phyloP scores from a whole-genome alignment of 2,888 invertebrate genomes.

The Mythimna vitellina region DNA sequence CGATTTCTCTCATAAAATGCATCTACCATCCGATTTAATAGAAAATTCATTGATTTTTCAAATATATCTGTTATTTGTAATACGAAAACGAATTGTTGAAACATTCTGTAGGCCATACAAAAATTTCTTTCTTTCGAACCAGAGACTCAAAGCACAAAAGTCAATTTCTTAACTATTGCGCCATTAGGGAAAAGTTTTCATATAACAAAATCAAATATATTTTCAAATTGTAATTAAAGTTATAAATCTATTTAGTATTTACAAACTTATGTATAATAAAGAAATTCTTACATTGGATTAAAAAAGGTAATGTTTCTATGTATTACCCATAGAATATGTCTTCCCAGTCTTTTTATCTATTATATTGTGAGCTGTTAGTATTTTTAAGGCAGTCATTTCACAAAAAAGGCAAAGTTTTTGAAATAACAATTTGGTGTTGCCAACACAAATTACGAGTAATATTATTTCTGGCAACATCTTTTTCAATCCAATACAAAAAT shows the following conservation, averaged over 20 bases:
- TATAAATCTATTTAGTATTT: constrained; percentile 19
- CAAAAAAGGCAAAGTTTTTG: neutral
- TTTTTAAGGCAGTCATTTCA: neutral
- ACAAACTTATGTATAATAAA: constrained; percentile 28
- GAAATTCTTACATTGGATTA: constrained; percentile 21
- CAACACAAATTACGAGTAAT: too few species aligned
- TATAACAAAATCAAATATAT: constrained; percentile 8
- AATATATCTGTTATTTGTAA: constrained; percentile 22
- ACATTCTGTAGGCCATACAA: constrained; percentile 7
- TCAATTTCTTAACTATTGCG: neutral
- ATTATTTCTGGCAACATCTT: neutral
- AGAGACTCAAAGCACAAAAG: neutral
- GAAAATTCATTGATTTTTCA: constrained; percentile 20
- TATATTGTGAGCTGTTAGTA: neutral
- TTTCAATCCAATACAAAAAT: constrained; percentile 28
- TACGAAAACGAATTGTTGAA: constrained; percentile 4
- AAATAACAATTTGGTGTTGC: neutral
- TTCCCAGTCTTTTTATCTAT: neutral
- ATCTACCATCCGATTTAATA: constrained; percentile 20
- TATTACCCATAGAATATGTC: neutral
- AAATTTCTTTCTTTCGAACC: constrained; percentile 4
- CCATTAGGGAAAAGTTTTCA: neutral
- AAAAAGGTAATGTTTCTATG: neutral
- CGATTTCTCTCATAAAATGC: neutral
- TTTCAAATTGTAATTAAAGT: constrained; percentile 10